Percentiles rank a stretch among this genome's conserved stretches.
Conservation (phyloP, 2,797 vertebrate genomes). For the Threskiornis aethiopicus region DNA sequence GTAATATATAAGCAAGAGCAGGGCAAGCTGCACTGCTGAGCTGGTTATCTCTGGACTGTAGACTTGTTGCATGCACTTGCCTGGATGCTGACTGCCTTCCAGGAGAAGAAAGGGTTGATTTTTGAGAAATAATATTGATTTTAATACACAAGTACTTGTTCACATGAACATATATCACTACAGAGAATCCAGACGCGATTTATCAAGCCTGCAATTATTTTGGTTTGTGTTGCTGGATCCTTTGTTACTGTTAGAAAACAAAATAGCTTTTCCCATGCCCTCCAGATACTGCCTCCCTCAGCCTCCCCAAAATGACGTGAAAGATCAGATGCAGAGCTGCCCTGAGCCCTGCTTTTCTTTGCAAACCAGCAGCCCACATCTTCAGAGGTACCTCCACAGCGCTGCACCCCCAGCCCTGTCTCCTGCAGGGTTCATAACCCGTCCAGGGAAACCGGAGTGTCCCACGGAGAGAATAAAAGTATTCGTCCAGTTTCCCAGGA, state of each 20-base stretch:
- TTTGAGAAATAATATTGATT: neutral
- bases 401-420: neutral
- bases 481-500: neutral
- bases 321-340: neutral
- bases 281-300: neutral
- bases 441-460: neutral
- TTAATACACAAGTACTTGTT: neutral
- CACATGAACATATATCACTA: no score
- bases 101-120: neutral
- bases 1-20: neutral
- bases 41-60: neutral
- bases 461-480: neutral
- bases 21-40: neutral
- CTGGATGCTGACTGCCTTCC: neutral
- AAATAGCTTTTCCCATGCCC: neutral
- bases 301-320: neutral
- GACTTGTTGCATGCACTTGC: neutral
- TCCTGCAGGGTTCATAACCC: neutral
- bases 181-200: neutral
- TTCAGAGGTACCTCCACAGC: neutral
- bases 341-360: neutral
- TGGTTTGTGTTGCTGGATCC: neutral
- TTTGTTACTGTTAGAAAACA: neutral
- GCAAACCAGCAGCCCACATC: neutral
- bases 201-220: neutral